A percentile compares a stretch with the other conserved stretches of the same genome.
Evolutionary conservation across 2,888 invertebrate species (phyloP).

Genomic region (Phorcus lineatus): DNA sequence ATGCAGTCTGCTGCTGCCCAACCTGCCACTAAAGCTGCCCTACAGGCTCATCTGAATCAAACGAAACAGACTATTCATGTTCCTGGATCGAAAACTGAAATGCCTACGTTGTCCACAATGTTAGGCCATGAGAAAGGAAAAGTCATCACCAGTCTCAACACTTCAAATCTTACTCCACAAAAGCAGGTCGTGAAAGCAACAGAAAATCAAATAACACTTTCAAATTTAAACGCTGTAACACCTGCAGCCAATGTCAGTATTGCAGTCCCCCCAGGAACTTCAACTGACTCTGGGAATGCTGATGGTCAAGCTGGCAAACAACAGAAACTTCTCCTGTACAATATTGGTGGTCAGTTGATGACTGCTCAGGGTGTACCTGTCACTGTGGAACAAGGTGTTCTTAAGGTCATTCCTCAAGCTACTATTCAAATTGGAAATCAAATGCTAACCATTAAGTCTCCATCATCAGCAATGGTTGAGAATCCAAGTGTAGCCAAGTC

Average conservation of each 20-base stretch:
- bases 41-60: slow-evolving; percentile 23
- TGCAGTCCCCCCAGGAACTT: slow-evolving; percentile 14
- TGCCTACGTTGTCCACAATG: neutral
- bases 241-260: slow-evolving; percentile 17
- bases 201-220: neutral
- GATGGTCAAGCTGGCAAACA: slow-evolving; percentile 9
- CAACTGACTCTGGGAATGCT: neutral
- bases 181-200: neutral
- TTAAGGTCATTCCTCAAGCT: slow-evolving; percentile 54
- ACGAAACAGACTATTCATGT: slow-evolving; percentile 1
- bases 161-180: neutral
- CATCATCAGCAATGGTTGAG: slow-evolving; percentile 29
- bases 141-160: slow-evolving; percentile 14
- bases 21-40: slow-evolving; percentile 10
- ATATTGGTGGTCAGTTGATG: slow-evolving; percentile 66
- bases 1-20: neutral
- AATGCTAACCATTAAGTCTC: slow-evolving; percentile 41
- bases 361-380: slow-evolving; percentile 68
- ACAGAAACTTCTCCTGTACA: slow-evolving; percentile 49
- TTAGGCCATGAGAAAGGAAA: slow-evolving; percentile 19
- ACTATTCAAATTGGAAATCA: slow-evolving; percentile 54
- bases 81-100: slow-evolving; percentile 15
- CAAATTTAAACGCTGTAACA: neutral
- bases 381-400: slow-evolving; percentile 58
- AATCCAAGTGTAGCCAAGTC: neutral